Evolutionary conservation across 2,797 vertebrate genomes (phyloP).

Genomic region (Anableps anableps): DNA sequence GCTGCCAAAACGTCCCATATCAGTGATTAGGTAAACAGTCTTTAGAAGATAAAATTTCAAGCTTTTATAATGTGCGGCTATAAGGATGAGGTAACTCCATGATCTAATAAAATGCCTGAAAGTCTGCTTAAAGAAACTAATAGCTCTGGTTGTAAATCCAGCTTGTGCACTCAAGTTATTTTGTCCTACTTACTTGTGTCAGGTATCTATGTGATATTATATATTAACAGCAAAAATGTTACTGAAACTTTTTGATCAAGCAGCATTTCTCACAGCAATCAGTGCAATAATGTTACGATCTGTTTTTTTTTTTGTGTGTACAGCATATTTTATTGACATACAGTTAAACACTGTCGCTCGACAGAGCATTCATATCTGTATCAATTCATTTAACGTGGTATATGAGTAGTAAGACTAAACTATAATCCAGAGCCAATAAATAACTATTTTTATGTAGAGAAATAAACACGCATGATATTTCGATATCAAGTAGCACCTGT

Average conservation of each 20-base stretch:
- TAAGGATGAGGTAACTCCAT: not conserved
- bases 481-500: not conserved
- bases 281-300: not conserved
- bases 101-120: not conserved
- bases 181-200: not conserved
- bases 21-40: not conserved
- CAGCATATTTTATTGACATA: not conserved
- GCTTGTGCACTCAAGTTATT: not conserved
- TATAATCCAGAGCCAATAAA: too few species aligned
- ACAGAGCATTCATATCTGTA: too few species aligned
- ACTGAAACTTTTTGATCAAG: not conserved
- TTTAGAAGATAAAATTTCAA: not conserved
- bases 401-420: too few species aligned
- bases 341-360: too few species aligned
- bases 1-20: not conserved
- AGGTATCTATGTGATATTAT: not conserved
- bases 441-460: too few species aligned
- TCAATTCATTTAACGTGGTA: too few species aligned
- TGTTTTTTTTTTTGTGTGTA: not conserved
- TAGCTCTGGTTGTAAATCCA: not conserved
- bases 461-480: not conserved
- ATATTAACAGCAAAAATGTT: not conserved
- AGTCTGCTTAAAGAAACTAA: not conserved
- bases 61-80: not conserved
- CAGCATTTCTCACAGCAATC: too few species aligned